Evolutionary conservation across 1,140 invertebrate species (phyloP).

Genomic region (Hormaphis cornu): DNA sequence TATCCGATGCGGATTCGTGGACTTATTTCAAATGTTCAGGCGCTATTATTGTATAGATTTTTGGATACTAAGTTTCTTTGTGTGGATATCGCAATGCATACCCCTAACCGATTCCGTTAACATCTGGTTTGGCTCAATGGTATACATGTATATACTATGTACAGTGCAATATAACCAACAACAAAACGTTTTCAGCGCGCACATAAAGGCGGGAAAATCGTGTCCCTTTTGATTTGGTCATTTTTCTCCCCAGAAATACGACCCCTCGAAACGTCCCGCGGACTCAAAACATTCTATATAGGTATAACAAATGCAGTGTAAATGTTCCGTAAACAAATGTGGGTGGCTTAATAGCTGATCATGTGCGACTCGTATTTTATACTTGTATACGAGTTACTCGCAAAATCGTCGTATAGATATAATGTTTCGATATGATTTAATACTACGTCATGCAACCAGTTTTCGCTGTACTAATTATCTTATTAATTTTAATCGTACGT

Average conservation of each 20-base stretch:
- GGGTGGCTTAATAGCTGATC: not conserved
- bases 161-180: no score
- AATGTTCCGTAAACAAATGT: not conserved
- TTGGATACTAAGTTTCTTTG: no score
- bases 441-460: no score
- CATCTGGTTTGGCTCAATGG: conserved; percentile 13
- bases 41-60: not conserved
- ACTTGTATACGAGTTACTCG: not conserved
- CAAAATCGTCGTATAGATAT: no score
- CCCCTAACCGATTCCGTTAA: not conserved
- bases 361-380: no score
- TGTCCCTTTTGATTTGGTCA: not conserved
- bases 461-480: no score
- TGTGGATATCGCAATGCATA: not conserved
- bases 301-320: no score
- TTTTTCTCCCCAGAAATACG: conserved; percentile 1
- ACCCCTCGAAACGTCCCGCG: not conserved
- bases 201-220: conserved; percentile 12
- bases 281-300: not conserved
- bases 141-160: no score
- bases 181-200: not conserved
- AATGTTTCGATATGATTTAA: no score
- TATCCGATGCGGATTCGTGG: no score
- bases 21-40: no score
- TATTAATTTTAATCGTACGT: no score